Evolutionary conservation across 2,113 vertebrate species (phyloP), one percentile per base, ranked within the genome.

Genomic region (Colistium nudipinnis): DNA sequence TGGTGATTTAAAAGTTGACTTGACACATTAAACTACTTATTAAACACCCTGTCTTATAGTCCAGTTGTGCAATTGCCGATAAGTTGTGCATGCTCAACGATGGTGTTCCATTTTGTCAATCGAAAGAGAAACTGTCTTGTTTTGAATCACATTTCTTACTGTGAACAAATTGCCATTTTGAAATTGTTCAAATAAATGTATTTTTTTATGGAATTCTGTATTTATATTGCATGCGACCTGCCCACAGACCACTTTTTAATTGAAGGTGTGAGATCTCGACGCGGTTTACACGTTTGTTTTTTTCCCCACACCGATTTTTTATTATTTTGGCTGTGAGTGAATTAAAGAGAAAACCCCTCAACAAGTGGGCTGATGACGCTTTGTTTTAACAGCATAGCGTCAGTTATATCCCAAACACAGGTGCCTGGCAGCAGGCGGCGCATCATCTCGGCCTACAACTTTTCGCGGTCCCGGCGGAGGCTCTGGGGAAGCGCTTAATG

Each of bases 121-220:
- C 24, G 79, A 72, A 76, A 48, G 66, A 56, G 48, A 65, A 63
- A 61, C 13, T 7, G 25, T 72, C 62, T 70, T 83, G 74, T 84
- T 83, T 87, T 56, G 31, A 71, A 80, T 85, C 83, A 85, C 77
- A 77, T 91, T 90, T 92, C 87, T 86, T 86, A 93, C 90, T 89
- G 90, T 91, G 83, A 92, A 84, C 76, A 81, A 89, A 86, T 88
- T 75, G 61, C 71, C 87, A 87, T 90, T 90, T 90, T 86, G 68
- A 88, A 89, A 90, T 67, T 90, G 90, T 92, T 91, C 63, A 73
- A 92, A 93, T 93, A 93, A 93, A 93, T 92, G 90, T 92, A 92
- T 93, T 93, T 93, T 92, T 93, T 69, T 88, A 93, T 80, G 65
- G 48, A 81, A 66, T 43, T 11, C 53, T 54, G 28, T 41, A 48